Evolutionary conservation across 2,888 invertebrate genomes (phyloP).

Genomic region (Escarpia spicata): DNA sequence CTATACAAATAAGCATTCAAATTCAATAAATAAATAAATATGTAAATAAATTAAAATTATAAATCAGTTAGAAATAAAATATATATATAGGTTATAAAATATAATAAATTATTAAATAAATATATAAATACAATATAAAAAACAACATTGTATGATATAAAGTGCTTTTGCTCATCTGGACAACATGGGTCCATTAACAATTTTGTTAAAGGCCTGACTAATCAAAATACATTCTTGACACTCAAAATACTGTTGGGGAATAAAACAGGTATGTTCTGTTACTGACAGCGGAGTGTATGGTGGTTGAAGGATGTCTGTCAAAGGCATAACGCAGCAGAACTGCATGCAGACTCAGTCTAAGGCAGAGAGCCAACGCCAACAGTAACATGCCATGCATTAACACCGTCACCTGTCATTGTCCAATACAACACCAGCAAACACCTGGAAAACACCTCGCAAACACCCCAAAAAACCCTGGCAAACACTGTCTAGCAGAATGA

Average conservation of each 20-base stretch:
- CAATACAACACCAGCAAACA: neutral
- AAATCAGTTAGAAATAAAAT: no score
- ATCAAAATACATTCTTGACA: neutral
- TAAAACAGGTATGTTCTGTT: neutral
- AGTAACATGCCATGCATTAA: neutral
- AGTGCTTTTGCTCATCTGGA: no score
- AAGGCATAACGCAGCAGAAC: neutral
- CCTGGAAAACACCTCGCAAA: neutral
- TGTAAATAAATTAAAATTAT: no score
- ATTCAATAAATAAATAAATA: no score
- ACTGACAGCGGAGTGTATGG: neutral
- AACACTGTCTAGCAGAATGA: neutral
- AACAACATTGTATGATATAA: no score
- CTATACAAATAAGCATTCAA: no score
- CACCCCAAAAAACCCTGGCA: no score
- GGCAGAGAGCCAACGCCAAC: neutral
- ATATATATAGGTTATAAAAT: no score
- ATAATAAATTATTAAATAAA: no score
- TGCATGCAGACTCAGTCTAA: neutral
- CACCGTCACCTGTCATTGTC: constrained; percentile 4
- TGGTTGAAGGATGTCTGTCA: neutral
- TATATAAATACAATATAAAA: no score
- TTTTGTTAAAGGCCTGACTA: neutral
- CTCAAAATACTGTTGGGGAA: neutral
- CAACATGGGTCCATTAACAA: no score